phyloP scores from a whole-genome alignment of 92 coral and sea anemone species.

The Parazoanthus swiftii region DNA sequence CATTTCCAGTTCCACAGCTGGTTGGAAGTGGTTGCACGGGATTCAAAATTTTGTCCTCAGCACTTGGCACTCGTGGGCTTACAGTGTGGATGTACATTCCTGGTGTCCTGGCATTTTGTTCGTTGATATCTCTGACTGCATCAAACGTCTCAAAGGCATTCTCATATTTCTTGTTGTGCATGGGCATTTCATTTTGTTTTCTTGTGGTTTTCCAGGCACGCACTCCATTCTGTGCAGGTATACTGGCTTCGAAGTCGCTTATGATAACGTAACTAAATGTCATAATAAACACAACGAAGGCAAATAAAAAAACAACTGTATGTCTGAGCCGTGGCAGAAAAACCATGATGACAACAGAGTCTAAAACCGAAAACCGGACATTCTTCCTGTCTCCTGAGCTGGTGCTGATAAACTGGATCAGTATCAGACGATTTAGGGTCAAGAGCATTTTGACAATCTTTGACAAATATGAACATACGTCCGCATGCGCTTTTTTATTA shows the following conservation, averaged over 20 bases:
- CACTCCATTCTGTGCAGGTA: not conserved
- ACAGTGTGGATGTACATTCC: not conserved
- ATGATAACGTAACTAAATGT: not conserved
- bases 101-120: not conserved
- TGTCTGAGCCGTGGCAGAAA: constrained; percentile 6
- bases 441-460: no score
- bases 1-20: not conserved
- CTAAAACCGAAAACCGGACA: not conserved
- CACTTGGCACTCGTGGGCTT: not conserved
- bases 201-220: not conserved
- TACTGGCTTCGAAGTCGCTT: not conserved
- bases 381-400: no score
- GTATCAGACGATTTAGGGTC: not conserved
- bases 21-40: not conserved
- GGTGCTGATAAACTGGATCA: no score
- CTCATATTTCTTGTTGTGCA: not conserved
- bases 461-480: no score
- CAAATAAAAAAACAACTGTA: not conserved
- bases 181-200: not conserved
- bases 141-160: not conserved
- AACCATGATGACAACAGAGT: not conserved
- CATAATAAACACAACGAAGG: not conserved
- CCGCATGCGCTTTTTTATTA: no score
- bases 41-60: not conserved
- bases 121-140: not conserved